These are phyloP conservation scores for Leucosticte australis DNA, from an alignment of 2,113 vertebrate species.

Conservation along the genomic window DNA sequence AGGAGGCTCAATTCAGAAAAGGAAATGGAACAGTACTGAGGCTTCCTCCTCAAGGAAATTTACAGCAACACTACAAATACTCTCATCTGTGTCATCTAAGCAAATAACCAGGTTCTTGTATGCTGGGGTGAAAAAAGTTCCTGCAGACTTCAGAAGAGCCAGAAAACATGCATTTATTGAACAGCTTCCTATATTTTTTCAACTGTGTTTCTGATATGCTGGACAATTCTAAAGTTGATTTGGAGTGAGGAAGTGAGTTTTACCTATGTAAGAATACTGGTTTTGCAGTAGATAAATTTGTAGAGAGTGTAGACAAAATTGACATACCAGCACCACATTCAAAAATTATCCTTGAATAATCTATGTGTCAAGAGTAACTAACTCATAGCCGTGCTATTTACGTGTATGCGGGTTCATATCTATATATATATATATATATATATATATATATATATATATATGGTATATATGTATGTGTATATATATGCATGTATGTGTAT, in stretches of 20 bases:
- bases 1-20: background rate
- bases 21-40: background rate
- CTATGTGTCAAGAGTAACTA: background rate
- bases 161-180: background rate
- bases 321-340: background rate
- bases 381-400: background rate
- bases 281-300: background rate
- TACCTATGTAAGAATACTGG: background rate
- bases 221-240: background rate
- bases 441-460: background rate
- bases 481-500: too few species aligned
- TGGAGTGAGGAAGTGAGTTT: background rate
- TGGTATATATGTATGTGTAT: background rate
- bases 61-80: background rate
- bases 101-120: background rate
- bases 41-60: background rate
- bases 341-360: background rate
- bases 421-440: background rate
- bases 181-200: background rate
- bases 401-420: accelerated
- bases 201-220: background rate
- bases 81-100: too few species aligned
- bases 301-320: too few species aligned
- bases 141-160: background rate
- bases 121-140: background rate